Conservation (phyloP, 2,797 vertebrate species). For the Myotis planiceps region DNA sequence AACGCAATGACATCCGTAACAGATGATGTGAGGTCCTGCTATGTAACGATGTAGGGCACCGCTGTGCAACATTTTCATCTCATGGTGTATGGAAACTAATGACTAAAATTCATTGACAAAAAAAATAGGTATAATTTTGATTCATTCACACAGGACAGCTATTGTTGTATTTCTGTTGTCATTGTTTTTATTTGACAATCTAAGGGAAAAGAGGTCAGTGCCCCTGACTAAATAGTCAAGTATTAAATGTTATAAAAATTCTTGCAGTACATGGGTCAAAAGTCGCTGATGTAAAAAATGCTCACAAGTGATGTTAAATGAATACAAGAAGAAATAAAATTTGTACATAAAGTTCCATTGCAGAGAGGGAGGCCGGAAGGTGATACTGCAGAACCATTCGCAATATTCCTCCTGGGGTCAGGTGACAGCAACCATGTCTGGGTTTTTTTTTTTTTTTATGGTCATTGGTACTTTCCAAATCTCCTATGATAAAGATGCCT, state of each 20-base stretch:
- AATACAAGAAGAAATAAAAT: background rate
- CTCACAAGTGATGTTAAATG: rapidly evolving
- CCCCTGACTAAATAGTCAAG: background rate
- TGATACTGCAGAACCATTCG: rapidly evolving
- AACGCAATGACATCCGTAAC: background rate
- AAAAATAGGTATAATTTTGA: background rate
- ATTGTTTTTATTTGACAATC: background rate
- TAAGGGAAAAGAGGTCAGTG: background rate
- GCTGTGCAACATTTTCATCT: background rate
- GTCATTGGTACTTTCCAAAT: background rate
- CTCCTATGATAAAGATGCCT: background rate
- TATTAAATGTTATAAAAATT: background rate
- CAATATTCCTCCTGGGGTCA: too few species aligned
- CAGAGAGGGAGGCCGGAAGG: too few species aligned
- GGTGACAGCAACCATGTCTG: background rate
- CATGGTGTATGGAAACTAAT: background rate
- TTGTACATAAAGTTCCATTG: background rate
- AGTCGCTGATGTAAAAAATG: background rate
- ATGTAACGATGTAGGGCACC: too few species aligned
- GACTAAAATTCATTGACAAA: background rate
- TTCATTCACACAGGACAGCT: background rate
- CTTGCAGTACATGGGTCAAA: background rate
- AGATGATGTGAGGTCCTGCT: background rate
- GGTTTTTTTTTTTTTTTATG: background rate
- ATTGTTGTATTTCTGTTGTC: background rate